Base-by-base conservation (phyloP, 1,140 invertebrate species). In the Papilio xuthus region DNA sequence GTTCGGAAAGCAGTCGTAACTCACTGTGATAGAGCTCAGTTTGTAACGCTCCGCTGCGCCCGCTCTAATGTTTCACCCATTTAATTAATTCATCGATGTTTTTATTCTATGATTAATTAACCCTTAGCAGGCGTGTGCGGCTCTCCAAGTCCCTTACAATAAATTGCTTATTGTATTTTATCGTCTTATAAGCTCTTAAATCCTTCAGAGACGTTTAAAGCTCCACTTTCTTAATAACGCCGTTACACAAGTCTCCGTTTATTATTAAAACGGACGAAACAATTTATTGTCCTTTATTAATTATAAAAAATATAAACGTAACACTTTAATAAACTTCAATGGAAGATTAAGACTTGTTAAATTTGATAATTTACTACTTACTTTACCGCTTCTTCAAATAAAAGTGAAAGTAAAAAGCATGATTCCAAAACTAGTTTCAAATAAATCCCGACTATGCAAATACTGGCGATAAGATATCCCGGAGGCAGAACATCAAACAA, bases 1-100 rank as follows among this genome's bases (percentile, higher is more conserved):
- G 74, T 78, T 71, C 60, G 82, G 74, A 81, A 80, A 80, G 78
- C 47, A 70, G 63, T 63, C 78, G 70, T 84, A 79, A 80, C 42
- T 69, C 72, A 32, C 71, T 15, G 13, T 37, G 32, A 80, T 71
- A 77, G 12, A 26, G 75, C 47, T 70, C 23, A 74, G 53, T 75
- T 69, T 78, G 32, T 74, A 23, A 70, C 50, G 69, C 44, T 71
- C 53, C 28, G 44, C 50, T 53, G 32, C 69, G 37, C 79, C 41
- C 44, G 20, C 9, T 76, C 53, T 76, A 76, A 76, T 76, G 74
- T 63, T 76, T 60, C 56, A 60, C 18, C 26, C 28, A 60, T 76
- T 74, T 60, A 76, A 60, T 76, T 76, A 76, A 76, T 76, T 76
- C 74, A 76, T 76, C n/a, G 74, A 60, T 56, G 73, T 75, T 76